These are phyloP conservation scores for Andrena trimmerana DNA, from an alignment of 2,888 invertebrate species.

Conservation along the genomic window DNA sequence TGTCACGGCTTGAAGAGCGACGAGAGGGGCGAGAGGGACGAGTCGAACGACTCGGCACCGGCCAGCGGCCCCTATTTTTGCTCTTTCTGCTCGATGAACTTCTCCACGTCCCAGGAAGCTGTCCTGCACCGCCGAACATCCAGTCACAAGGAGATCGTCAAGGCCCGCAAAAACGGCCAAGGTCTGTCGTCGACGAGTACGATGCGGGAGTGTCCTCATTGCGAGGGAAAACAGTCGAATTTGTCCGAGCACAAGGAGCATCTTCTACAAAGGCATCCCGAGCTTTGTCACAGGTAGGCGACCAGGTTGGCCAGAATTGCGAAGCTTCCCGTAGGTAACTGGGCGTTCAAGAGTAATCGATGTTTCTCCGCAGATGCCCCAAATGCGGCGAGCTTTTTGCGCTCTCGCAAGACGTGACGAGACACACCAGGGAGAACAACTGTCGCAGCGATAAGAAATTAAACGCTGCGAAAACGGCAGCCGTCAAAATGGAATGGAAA, in stretches of 20 bases:
- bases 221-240: slow-evolving; percentile 86
- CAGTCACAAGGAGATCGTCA: slow-evolving; percentile 88
- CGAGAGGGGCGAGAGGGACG: slow-evolving; percentile 29
- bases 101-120: slow-evolving; percentile 88
- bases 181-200: slow-evolving; percentile 61
- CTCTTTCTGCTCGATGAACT: slow-evolving; percentile 89
- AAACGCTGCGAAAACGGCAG: slow-evolving; percentile 1
- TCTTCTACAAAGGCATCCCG: slow-evolving; percentile 87
- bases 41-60: slow-evolving; percentile 32
- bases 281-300: slow-evolving; percentile 88
- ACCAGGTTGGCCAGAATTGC: neutral
- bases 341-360: neutral
- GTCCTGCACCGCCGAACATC: slow-evolving; percentile 89
- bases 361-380: slow-evolving; percentile 87
- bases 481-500: slow-evolving; percentile 84
- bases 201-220: slow-evolving; percentile 88
- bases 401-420: slow-evolving; percentile 91
- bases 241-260: slow-evolving; percentile 88
- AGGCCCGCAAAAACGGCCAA: slow-evolving; percentile 79
- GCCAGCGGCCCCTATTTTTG: slow-evolving; percentile 87
- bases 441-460: slow-evolving; percentile 80
- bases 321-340: neutral
- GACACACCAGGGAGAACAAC: slow-evolving; percentile 89
- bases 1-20: slow-evolving; percentile 86
- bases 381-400: slow-evolving; percentile 90